Percentiles rank a stretch among this genome's conserved stretches.
Conservation (phyloP, 2,797 vertebrate genomes). For the Morelia viridis region DNA sequence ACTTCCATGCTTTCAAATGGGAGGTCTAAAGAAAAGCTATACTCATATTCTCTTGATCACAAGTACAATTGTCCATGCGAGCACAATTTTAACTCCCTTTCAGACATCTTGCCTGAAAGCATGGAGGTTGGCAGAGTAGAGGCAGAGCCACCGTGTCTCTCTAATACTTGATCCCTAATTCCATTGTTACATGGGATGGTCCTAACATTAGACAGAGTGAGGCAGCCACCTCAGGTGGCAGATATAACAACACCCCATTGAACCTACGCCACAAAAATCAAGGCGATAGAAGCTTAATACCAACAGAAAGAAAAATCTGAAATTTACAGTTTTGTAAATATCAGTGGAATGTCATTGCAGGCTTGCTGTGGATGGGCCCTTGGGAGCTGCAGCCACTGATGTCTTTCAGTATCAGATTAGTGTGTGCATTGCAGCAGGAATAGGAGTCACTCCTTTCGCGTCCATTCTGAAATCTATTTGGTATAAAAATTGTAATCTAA, state of each 20-base stretch:
- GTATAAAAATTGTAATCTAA: conserved; percentile 67
- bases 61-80: not conserved
- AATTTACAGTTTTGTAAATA: conserved; percentile 6
- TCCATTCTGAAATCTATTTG: conserved; percentile 79
- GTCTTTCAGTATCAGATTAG: conserved; percentile 74
- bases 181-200: not conserved
- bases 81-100: not conserved
- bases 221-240: too few relatives aligned
- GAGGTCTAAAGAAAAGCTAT: not conserved
- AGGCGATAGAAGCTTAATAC: not conserved
- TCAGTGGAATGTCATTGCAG: conserved; percentile 59
- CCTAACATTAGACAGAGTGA: not conserved
- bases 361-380: conserved; percentile 78
- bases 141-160: not conserved
- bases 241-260: not conserved
- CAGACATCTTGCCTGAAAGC: not conserved
- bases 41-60: not conserved
- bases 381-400: conserved; percentile 72
- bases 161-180: not conserved
- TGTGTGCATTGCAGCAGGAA: conserved; percentile 78
- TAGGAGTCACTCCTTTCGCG: conserved; percentile 80
- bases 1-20: not conserved
- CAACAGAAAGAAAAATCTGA: not conserved
- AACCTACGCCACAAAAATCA: not conserved
- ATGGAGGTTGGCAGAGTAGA: not conserved